Base-by-base conservation (phyloP, 2,888 invertebrate species). In the Drosophila niveifrons region DNA sequence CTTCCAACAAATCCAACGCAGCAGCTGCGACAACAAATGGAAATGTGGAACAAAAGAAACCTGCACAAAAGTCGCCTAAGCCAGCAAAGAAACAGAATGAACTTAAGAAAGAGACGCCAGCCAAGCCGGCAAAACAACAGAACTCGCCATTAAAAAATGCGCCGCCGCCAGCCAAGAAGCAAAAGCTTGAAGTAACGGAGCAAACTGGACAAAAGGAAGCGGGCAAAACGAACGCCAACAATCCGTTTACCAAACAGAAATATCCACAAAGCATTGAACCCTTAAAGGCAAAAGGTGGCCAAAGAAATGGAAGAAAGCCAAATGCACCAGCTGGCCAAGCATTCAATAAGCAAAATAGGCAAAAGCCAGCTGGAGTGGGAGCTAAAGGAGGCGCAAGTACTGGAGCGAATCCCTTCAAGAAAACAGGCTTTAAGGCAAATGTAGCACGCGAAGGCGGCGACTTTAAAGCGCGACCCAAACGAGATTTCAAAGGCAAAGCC, bases 401-500 rank as follows among this genome's bases (percentile, higher is more conserved):
- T 4, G 62, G 43, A 1, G 11, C 36, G 7, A 85, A 85, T 74
- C 87, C 88, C 0, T 85, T 88, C 15, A 86, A 78, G 36, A 82
- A 72, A 17, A 10, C 65, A 0, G 51, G 36, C 43, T 51, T 57
- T 2, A 44, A 53, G 3, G 9, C 44, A 0, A 17, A 55, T 4
- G 51, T 8, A 13, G 29, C 46, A 9, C 65, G 34, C 13, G 44
- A 43, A 39, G 56, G 48, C 10, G 50, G 56, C 2, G 8, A 29
- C 1, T 64, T 72, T 23, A 73, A 68, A 2, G 71, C 87, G 7
- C 75, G 75, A 2, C 76, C 81, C 23, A 84, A 76, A 10, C 69
- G 70, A 6, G 75, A 74, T 31, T 85, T 84, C 9, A 84, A 81
- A 15, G 59, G 82, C 8, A 88, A 75, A 47, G 58, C 63, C 28